Conservation (phyloP, 2,113 vertebrate genomes). For the Planiliza haematocheilus region DNA sequence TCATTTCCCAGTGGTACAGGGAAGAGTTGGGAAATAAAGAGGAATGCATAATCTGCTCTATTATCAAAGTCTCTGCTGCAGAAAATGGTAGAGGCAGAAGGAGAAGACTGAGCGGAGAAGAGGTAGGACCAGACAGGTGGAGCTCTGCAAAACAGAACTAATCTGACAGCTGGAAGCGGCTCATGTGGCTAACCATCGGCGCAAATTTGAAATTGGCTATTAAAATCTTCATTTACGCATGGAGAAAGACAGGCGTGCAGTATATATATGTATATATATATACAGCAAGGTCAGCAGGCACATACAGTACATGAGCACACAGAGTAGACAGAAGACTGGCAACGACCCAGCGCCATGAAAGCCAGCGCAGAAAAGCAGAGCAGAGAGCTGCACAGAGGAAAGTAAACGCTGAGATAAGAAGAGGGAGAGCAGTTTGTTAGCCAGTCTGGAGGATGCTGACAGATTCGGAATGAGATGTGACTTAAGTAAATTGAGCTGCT, state of each 20-base stretch:
- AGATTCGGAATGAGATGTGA: slow-evolving; percentile 64
- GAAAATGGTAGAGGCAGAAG: slow-evolving; percentile 16
- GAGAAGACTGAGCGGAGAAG: slow-evolving; percentile 43
- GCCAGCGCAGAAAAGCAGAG: slow-evolving; percentile 6
- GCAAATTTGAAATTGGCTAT: slow-evolving; percentile 42
- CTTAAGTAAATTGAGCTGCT: slow-evolving; percentile 68
- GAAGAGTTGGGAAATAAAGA: slow-evolving; percentile 69
- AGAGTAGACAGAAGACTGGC: slow-evolving; percentile 9
- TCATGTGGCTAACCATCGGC: slow-evolving; percentile 56
- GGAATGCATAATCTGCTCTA: slow-evolving; percentile 67
- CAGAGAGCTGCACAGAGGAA: slow-evolving; percentile 30
- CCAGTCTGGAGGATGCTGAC: slow-evolving; percentile 61
- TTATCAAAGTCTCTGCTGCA: slow-evolving; percentile 29
- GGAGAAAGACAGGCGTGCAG: slow-evolving; percentile 32
- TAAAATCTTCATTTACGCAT: slow-evolving; percentile 50
- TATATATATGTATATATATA: not conserved
- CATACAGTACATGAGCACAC: slow-evolving; percentile 16
- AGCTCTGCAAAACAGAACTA: slow-evolving; percentile 60
- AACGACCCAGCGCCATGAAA: slow-evolving; percentile 8
- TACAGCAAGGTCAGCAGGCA: slow-evolving; percentile 38
- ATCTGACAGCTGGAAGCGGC: slow-evolving; percentile 64
- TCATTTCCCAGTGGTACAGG: slow-evolving; percentile 49
- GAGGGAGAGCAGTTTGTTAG: slow-evolving; percentile 46
- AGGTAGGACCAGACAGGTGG: slow-evolving; percentile 62
- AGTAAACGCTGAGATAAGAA: slow-evolving; percentile 24